A percentile compares a stretch with the other conserved stretches of the same genome.
Evolutionary conservation across 1,140 invertebrate species (phyloP).

Genomic region (Octopus bimaculoides): DNA sequence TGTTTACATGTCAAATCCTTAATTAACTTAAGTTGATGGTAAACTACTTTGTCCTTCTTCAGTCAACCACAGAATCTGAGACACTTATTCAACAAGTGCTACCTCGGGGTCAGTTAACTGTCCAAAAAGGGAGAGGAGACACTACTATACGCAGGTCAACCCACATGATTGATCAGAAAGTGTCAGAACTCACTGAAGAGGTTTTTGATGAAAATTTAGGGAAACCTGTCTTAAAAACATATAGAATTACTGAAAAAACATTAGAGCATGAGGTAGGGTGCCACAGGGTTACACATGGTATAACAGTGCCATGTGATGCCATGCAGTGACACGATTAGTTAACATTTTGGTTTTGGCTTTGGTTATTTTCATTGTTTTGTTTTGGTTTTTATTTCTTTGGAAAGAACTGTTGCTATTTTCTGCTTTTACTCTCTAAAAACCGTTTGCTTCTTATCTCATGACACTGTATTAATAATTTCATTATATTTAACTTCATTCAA

Average conservation of each 20-base stretch:
- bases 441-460: background rate
- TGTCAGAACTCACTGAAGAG: slow-evolving; percentile 81
- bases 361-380: background rate
- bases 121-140: slow-evolving; percentile 72
- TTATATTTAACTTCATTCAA: too few relatives aligned
- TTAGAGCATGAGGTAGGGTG: slow-evolving; percentile 87
- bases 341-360: background rate
- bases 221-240: slow-evolving; percentile 78
- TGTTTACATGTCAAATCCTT: too few relatives aligned
- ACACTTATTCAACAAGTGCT: too few relatives aligned
- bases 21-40: too few relatives aligned
- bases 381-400: slow-evolving; percentile 6
- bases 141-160: slow-evolving; percentile 82
- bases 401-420: background rate
- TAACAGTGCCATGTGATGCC: background rate
- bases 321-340: background rate
- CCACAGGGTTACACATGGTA: slow-evolving; percentile 6
- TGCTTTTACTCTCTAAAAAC: background rate
- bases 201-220: slow-evolving; percentile 81
- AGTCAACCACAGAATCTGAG: too few relatives aligned
- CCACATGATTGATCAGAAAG: slow-evolving; percentile 83
- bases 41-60: too few relatives aligned
- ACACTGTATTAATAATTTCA: background rate
- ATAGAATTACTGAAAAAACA: slow-evolving; percentile 91
- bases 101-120: slow-evolving; percentile 63